A percentile compares a stretch with the other conserved stretches of the same genome.
These are phyloP conservation scores for Ochotona princeps DNA, from an alignment of 2,113 vertebrate species.

Conservation along the genomic window DNA sequence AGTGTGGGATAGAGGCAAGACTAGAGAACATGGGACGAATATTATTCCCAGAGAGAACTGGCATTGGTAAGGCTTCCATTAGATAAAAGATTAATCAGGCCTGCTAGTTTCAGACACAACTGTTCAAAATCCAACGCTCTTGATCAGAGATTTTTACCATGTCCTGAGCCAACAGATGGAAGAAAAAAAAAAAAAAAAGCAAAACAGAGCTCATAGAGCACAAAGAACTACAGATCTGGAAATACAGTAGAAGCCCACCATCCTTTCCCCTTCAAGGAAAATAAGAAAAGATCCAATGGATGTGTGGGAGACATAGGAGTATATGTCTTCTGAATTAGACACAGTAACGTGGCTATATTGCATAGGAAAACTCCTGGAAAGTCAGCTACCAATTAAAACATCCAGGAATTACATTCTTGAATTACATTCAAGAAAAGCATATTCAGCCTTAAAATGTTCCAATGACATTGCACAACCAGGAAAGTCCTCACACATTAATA, in stretches of 20 bases:
- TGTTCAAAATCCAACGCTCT: background rate
- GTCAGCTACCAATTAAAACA: conserved; percentile 36
- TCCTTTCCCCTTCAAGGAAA: conserved; percentile 26
- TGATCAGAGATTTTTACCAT: background rate
- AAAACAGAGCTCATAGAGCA: background rate
- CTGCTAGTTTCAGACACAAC: background rate
- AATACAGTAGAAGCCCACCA: accelerated
- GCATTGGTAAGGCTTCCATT: background rate
- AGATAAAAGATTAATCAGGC: background rate
- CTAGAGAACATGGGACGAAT: background rate
- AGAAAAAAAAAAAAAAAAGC: too few relatives aligned
- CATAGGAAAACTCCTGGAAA: conserved; percentile 14
- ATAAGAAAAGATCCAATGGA: background rate
- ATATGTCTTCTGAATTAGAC: conserved; percentile 32
- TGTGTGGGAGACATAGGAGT: conserved; percentile 44
- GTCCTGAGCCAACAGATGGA: background rate
- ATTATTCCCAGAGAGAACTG: background rate
- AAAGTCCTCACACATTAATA: conserved; percentile 4
- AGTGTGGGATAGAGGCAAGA: background rate
- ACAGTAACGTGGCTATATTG: conserved; percentile 60
- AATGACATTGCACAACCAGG: background rate
- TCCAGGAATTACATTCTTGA: conserved; percentile 62
- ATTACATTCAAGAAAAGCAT: conserved; percentile 46
- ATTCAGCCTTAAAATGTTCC: conserved; percentile 46
- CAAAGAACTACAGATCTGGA: background rate